Conservation (phyloP, 2,888 invertebrate species). For the Diarsia dahlii region DNA sequence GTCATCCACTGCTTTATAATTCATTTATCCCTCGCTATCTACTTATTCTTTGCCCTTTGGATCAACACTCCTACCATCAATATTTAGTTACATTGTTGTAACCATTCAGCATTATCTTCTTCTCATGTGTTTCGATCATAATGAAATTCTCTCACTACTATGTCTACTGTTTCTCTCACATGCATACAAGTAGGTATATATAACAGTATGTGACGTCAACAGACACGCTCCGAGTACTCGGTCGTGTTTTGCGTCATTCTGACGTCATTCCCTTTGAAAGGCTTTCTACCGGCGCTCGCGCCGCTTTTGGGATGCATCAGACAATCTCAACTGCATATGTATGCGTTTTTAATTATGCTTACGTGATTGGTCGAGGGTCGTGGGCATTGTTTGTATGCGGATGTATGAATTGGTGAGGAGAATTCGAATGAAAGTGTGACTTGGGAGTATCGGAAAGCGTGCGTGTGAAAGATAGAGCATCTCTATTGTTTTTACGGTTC, state of each 20-base stretch:
- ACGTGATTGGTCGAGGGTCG: slow-evolving; percentile 31
- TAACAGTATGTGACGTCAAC: slow-evolving; percentile 78
- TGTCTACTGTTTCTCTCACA: not conserved
- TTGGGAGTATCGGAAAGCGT: not conserved
- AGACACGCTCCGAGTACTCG: slow-evolving; percentile 78
- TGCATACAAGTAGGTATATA: not conserved
- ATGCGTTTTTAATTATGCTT: slow-evolving; percentile 31
- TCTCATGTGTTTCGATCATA: not conserved
- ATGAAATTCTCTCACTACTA: not conserved
- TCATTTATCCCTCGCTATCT: not conserved
- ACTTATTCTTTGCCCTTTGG: not conserved
- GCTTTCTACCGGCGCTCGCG: slow-evolving; percentile 56
- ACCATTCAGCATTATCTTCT: not conserved
- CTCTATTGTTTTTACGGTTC: not conserved
- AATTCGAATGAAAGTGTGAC: slow-evolving; percentile 22
- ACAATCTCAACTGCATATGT: slow-evolving; percentile 41
- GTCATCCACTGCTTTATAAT: not conserved
- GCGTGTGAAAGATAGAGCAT: not conserved
- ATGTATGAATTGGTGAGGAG: not conserved
- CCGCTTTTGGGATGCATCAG: slow-evolving; percentile 56
- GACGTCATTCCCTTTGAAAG: slow-evolving; percentile 74
- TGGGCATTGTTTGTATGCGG: slow-evolving; percentile 34
- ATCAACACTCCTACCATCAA: not conserved
- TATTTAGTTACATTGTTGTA: not conserved
- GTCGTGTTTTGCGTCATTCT: slow-evolving; percentile 79